Percentiles rank a stretch among this genome's conserved stretches.
phyloP scores from a whole-genome alignment of 1,140 invertebrate species.

The Drosophila pruinosa region DNA sequence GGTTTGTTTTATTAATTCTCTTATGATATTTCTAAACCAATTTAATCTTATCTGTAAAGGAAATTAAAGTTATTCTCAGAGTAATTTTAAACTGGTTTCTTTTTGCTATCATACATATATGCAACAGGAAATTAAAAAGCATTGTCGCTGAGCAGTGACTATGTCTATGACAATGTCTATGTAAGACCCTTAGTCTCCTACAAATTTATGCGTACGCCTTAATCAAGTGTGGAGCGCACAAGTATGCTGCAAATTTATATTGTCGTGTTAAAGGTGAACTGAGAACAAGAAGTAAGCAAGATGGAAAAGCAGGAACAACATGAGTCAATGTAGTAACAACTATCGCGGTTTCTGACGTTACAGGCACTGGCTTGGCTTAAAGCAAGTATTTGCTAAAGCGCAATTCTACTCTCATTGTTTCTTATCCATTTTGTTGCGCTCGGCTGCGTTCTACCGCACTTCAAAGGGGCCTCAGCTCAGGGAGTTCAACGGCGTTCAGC shows the following conservation, averaged over 20 bases:
- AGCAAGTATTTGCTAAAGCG: conserved; percentile 36
- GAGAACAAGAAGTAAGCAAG: background rate
- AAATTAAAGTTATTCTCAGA: background rate
- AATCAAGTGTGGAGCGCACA: conserved; percentile 35
- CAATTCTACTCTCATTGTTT: conserved; percentile 34
- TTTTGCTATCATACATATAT: conserved; percentile 36
- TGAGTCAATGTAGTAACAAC: conserved; percentile 12
- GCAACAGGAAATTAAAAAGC: conserved; percentile 55
- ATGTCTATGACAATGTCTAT: background rate
- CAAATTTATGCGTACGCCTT: conserved; percentile 4
- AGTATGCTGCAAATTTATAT: conserved; percentile 21
- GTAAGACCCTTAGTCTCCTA: background rate
- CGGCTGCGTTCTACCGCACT: conserved; percentile 32
- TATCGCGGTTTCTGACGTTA: background rate
- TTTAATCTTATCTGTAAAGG: background rate
- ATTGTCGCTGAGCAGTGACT: conserved; percentile 9
- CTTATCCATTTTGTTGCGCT: conserved; percentile 58
- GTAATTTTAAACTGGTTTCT: conserved; percentile 1
- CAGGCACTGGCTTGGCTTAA: conserved; percentile 22
- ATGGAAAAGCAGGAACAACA: background rate
- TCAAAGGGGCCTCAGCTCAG: conserved; percentile 15
- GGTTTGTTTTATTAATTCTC: background rate
- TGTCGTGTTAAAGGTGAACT: conserved; percentile 13
- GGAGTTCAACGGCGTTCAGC: conserved; percentile 56
- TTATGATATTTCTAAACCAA: background rate